Conservation (phyloP, 2,888 invertebrate species). For the Scrobipalpa costella region DNA sequence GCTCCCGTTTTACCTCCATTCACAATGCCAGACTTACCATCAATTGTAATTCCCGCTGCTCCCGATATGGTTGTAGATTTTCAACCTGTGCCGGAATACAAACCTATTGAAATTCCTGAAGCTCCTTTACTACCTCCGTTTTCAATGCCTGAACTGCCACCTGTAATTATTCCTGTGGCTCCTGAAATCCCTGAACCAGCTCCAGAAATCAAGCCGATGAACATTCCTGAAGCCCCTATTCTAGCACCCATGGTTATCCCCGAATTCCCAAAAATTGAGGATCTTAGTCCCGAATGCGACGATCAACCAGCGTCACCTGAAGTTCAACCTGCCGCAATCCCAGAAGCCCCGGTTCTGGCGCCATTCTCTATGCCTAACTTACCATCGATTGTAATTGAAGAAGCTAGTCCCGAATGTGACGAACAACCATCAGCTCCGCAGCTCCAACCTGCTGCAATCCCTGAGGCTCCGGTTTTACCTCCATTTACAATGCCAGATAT, state of each 20-base stretch:
- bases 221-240: conserved; percentile 32
- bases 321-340: background rate
- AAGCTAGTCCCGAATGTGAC: background rate
- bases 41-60: conserved; percentile 31
- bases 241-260: conserved; percentile 29
- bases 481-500: conserved; percentile 18
- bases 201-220: conserved; percentile 19
- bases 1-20: conserved; percentile 18
- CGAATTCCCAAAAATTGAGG: background rate
- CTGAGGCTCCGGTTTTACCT: conserved; percentile 18
- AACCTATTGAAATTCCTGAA: conserved; percentile 23
- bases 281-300: background rate
- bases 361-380: conserved; percentile 17
- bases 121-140: conserved; percentile 29
- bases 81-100: background rate
- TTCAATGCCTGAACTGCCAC: background rate
- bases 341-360: conserved; percentile 10
- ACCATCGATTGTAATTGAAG: background rate
- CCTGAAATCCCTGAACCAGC: background rate
- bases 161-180: background rate
- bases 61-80: background rate
- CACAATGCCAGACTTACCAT: conserved; percentile 12
- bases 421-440: background rate
- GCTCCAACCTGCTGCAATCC: conserved; percentile 10
- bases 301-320: background rate